phyloP scores from a whole-genome alignment of 2,888 invertebrate genomes.

The Molorchus minor region DNA sequence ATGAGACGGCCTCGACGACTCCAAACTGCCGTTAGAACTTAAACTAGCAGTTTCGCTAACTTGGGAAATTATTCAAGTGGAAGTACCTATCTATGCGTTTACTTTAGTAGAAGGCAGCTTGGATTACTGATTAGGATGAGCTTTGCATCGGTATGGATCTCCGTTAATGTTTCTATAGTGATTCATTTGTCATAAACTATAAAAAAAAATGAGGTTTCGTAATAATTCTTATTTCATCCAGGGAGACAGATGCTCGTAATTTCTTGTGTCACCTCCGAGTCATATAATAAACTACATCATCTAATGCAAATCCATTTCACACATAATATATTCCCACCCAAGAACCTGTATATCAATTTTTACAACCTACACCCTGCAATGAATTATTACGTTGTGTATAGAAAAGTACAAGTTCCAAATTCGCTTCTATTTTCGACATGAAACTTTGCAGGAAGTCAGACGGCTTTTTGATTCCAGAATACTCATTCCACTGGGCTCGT shows the following conservation, averaged over 20 bases:
- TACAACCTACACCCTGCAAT: too few relatives aligned
- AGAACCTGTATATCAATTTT: too few relatives aligned
- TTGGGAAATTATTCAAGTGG: slow-evolving; percentile 44
- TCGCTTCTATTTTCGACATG: slow-evolving; percentile 11
- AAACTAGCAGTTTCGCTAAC: slow-evolving; percentile 43
- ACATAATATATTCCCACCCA: too few relatives aligned
- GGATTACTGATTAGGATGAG: slow-evolving; percentile 26
- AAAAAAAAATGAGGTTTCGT: too few relatives aligned
- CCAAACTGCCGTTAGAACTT: slow-evolving; percentile 44
- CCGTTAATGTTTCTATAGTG: too few relatives aligned
- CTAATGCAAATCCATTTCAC: too few relatives aligned
- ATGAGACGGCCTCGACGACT: slow-evolving; percentile 31
- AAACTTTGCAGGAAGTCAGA: background rate
- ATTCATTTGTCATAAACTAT: too few relatives aligned
- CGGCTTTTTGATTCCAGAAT: slow-evolving; percentile 1
- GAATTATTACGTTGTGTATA: too few relatives aligned
- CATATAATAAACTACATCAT: too few relatives aligned
- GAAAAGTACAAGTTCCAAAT: background rate
- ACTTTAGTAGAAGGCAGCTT: slow-evolving; percentile 2
- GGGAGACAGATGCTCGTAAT: too few relatives aligned
- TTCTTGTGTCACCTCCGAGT: too few relatives aligned
- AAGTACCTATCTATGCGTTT: slow-evolving; percentile 29
- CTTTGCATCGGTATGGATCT: slow-evolving; percentile 15
- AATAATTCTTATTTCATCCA: too few relatives aligned
- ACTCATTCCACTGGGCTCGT: slow-evolving; percentile 13